Percentiles rank a stretch among this genome's conserved stretches.
Evolutionary conservation across 2,888 invertebrate species (phyloP).

Genomic region (Drosophila ezoana): DNA sequence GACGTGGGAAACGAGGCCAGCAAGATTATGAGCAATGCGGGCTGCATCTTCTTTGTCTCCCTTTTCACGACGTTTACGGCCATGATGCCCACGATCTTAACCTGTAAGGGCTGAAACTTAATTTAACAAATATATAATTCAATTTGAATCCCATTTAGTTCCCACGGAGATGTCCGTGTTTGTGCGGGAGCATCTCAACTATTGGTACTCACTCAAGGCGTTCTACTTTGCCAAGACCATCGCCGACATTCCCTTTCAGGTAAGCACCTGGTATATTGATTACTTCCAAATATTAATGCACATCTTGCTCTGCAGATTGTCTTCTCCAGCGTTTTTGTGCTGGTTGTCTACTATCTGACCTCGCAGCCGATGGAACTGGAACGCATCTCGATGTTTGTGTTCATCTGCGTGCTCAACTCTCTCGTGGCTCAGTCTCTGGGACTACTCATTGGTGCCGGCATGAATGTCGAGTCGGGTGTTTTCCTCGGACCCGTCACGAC

Average conservation of each 20-base stretch:
- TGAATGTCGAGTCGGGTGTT: slow-evolving; percentile 92
- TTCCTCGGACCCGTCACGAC: slow-evolving; percentile 95
- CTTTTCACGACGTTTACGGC: slow-evolving; percentile 99
- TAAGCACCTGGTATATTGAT: slow-evolving; percentile 83
- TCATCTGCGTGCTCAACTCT: slow-evolving; percentile 90
- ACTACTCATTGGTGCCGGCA: slow-evolving; percentile 95
- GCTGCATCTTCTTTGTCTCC: slow-evolving; percentile 97
- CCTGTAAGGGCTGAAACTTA: slow-evolving; percentile 89
- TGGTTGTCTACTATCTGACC: slow-evolving; percentile 97
- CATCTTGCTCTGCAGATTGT: slow-evolving; percentile 88
- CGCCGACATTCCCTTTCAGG: slow-evolving; percentile 98
- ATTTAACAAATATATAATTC: background rate
- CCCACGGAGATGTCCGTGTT: slow-evolving; percentile 98
- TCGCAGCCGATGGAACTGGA: slow-evolving; percentile 96
- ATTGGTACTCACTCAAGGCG: slow-evolving; percentile 98
- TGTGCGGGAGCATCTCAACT: slow-evolving; percentile 96
- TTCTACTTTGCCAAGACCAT: slow-evolving; percentile 98
- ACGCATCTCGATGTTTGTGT: slow-evolving; percentile 87
- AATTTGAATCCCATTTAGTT: slow-evolving; percentile 87
- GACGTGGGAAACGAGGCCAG: slow-evolving; percentile 97
- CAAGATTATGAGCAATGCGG: slow-evolving; percentile 97
- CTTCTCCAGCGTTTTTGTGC: slow-evolving; percentile 93
- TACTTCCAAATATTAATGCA: background rate
- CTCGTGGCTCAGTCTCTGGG: slow-evolving; percentile 97
- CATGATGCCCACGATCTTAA: slow-evolving; percentile 99